phyloP scores from a whole-genome alignment of 2,113 vertebrate genomes.

The Myrmophylax atrothorax region DNA sequence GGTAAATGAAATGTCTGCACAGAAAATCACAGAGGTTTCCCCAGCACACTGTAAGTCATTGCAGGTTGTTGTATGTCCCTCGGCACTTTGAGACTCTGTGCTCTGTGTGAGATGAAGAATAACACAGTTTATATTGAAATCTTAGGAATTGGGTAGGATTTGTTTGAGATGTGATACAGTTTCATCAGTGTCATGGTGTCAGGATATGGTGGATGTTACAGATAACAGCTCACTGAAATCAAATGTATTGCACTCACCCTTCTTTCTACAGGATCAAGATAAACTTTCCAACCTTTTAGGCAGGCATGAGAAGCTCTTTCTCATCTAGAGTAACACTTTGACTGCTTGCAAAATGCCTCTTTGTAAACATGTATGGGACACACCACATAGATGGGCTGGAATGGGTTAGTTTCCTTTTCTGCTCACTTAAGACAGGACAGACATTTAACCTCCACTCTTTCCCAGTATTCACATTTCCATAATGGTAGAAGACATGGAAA shows the following conservation, averaged over 20 bases:
- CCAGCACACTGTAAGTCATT: background rate
- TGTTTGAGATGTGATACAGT: background rate
- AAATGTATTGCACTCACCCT: background rate
- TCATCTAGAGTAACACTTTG: background rate
- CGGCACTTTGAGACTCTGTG: background rate
- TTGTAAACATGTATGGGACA: background rate
- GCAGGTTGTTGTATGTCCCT: background rate
- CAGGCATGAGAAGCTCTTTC: background rate
- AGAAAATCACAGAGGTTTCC: background rate
- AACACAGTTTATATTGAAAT: background rate
- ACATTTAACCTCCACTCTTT: background rate
- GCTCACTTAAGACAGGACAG: background rate
- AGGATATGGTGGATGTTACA: background rate
- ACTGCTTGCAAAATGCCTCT: background rate
- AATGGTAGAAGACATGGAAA: background rate
- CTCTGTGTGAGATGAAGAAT: background rate
- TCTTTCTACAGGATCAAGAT: background rate
- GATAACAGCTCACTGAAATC: background rate
- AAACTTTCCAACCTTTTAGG: background rate
- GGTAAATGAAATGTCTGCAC: background rate
- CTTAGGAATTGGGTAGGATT: background rate
- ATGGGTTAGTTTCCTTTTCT: background rate
- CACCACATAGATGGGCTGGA: background rate
- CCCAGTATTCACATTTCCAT: background rate
- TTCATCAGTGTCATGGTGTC: background rate